Evolutionary conservation across 2,113 vertebrate genomes (phyloP).

Genomic region (Epinephelus fuscoguttatus): DNA sequence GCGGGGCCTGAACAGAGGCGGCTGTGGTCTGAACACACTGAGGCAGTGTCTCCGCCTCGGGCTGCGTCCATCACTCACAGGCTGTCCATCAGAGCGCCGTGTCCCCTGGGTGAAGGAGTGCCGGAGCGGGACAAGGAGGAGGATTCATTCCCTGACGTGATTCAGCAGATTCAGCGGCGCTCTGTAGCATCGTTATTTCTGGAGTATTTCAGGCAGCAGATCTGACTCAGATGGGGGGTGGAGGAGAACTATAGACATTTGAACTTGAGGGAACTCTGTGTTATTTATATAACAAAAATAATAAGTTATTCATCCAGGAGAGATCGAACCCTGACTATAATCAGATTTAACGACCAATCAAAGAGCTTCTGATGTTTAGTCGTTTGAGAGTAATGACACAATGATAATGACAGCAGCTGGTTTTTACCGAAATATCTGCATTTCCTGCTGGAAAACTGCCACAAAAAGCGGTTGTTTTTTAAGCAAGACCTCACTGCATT

Average conservation of each 20-base stretch:
- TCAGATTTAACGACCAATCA: too few species aligned
- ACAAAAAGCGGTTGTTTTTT: too few species aligned
- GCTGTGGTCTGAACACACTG: constrained; percentile 63
- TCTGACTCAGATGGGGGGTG: not conserved
- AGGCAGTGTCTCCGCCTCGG: constrained; percentile 65
- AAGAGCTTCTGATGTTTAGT: too few species aligned
- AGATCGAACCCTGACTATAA: too few species aligned
- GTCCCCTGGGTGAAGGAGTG: constrained; percentile 27
- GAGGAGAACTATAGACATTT: not conserved
- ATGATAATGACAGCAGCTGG: too few species aligned
- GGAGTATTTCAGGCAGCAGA: not conserved
- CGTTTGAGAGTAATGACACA: too few species aligned
- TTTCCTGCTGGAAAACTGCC: too few species aligned
- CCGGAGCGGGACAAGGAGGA: not conserved
- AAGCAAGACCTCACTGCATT: too few species aligned
- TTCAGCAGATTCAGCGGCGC: constrained; percentile 3
- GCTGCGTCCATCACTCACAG: constrained; percentile 68
- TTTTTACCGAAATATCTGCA: too few species aligned
- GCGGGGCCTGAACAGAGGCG: constrained; percentile 56
- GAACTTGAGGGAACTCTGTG: not conserved
- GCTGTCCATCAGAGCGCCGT: constrained; percentile 58
- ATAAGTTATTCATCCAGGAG: not conserved
- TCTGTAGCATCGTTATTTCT: not conserved
- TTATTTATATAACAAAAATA: not conserved
- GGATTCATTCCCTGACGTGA: constrained; percentile 33